These are phyloP conservation scores for Ptiloglossa arizonensis DNA, from an alignment of 1,140 invertebrate species.

Conservation along the genomic window DNA sequence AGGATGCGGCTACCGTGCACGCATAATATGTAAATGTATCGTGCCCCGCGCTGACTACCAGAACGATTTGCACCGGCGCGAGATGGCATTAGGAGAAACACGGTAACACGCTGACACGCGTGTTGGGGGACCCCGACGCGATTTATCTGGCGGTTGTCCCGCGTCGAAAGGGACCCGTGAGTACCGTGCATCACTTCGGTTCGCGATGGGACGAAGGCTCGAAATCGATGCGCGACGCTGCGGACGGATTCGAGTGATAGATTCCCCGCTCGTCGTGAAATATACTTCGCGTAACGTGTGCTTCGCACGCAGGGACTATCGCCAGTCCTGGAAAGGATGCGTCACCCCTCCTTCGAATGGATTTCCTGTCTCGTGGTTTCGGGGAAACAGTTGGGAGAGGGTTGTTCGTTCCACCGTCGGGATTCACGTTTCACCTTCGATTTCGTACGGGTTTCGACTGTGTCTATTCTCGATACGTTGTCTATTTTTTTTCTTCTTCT, in stretches of 20 bases:
- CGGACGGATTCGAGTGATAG: conserved; percentile 58
- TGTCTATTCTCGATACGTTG: no score
- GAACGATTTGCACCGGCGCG: conserved; percentile 45
- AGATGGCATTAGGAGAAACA: conserved; percentile 37
- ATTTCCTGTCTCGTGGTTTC: conserved; percentile 10
- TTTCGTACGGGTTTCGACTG: no score
- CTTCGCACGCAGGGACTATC: conserved; percentile 49
- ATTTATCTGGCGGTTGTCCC: conserved; percentile 56
- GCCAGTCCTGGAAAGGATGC: conserved; percentile 7
- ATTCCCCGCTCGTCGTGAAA: conserved; percentile 46
- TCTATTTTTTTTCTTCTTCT: no score
- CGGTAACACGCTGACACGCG: conserved; percentile 48
- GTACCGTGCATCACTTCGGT: conserved; percentile 55
- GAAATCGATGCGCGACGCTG: conserved; percentile 42
- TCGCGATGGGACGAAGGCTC: conserved; percentile 20
- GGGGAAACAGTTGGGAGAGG: no score
- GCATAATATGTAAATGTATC: conserved; percentile 56
- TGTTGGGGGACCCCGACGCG: conserved; percentile 1
- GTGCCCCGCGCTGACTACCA: conserved; percentile 24
- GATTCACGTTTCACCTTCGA: no score
- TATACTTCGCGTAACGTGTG: conserved; percentile 52
- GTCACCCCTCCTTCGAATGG: neutral
- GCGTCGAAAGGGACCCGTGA: neutral
- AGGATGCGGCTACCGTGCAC: conserved; percentile 56
- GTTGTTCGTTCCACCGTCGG: no score